These are phyloP conservation scores for Globodera rostochiensis DNA, from an alignment of 1,140 invertebrate genomes.

Conservation along the genomic window DNA sequence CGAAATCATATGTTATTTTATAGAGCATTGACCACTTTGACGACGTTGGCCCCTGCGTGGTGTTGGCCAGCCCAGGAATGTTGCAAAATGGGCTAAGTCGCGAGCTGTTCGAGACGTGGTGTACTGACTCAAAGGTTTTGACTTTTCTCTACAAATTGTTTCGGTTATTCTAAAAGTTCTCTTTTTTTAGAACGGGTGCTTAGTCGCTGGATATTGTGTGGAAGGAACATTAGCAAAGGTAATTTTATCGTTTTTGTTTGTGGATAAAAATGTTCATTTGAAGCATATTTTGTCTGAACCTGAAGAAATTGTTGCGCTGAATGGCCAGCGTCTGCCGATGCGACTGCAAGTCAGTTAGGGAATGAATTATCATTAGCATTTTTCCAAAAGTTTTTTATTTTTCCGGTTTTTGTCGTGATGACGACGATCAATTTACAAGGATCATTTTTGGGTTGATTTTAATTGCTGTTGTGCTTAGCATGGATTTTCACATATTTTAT, in stretches of 20 bases:
- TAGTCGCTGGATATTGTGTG: constrained; percentile 98
- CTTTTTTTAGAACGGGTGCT: constrained; percentile 84
- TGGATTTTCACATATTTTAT: background rate
- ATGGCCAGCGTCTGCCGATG: constrained; percentile 89
- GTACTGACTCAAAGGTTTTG: constrained; percentile 66
- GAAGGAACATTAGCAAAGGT: constrained; percentile 94
- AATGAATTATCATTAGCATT: background rate
- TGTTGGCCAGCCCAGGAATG: constrained; percentile 99
- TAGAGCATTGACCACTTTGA: constrained; percentile 98
- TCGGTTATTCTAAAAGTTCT: constrained; percentile 58
- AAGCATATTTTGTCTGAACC: constrained; percentile 86
- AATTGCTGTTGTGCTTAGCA: too few species aligned
- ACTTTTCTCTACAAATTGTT: constrained; percentile 92
- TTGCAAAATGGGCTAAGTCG: constrained; percentile 97
- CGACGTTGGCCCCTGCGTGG: constrained; percentile 96
- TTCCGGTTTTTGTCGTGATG: too few species aligned
- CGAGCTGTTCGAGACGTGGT: constrained; percentile 98
- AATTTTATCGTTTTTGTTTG: constrained; percentile 1
- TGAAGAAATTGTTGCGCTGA: constrained; percentile 91
- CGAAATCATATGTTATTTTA: constrained; percentile 15
- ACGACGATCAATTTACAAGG: too few species aligned
- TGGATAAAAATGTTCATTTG: background rate
- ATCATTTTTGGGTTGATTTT: too few species aligned
- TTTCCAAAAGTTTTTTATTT: too few species aligned
- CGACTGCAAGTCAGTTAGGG: constrained; percentile 72